A percentile compares a stretch with the other conserved stretches of the same genome.
These are phyloP conservation scores for Griposia aprilina DNA, from an alignment of 2,888 invertebrate species.

Conservation along the genomic window DNA sequence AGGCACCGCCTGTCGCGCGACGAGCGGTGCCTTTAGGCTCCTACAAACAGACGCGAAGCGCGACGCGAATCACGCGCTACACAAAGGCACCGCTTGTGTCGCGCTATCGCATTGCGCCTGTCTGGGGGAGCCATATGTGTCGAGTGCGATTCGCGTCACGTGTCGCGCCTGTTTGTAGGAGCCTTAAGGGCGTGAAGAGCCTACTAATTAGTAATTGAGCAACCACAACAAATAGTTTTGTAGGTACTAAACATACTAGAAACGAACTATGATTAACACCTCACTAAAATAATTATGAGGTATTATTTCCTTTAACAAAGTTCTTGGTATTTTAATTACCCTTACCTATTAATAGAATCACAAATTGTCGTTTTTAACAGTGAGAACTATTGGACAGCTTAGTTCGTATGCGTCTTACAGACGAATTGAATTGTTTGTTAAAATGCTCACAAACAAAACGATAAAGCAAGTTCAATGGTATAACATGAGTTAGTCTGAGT, in stretches of 20 bases:
- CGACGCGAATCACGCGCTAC: too few species aligned
- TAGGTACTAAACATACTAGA: not conserved
- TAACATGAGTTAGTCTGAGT: slow-evolving; percentile 38
- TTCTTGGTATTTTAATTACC: slow-evolving; percentile 14
- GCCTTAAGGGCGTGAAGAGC: not conserved
- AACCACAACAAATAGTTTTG: not conserved
- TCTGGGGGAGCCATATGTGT: too few species aligned
- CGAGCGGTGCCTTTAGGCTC: too few species aligned
- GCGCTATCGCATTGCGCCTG: too few species aligned
- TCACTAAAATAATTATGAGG: not conserved
- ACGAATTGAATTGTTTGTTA: not conserved
- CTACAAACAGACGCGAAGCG: too few species aligned
- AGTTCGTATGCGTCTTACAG: not conserved
- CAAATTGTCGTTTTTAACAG: slow-evolving; percentile 4
- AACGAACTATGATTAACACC: slow-evolving; percentile 8
- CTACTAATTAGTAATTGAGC: not conserved
- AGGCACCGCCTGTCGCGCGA: too few species aligned
- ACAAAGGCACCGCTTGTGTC: too few species aligned
- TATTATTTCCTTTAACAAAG: slow-evolving; percentile 10
- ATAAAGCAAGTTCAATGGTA: slow-evolving; percentile 39
- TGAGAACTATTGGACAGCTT: not conserved
- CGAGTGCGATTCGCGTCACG: too few species aligned
- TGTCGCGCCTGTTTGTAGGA: too few species aligned
- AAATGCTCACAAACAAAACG: slow-evolving; percentile 2
- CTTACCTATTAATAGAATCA: slow-evolving; percentile 1